Conservation (phyloP, 2,113 vertebrate species). For the Hippoglossus stenolepis region DNA sequence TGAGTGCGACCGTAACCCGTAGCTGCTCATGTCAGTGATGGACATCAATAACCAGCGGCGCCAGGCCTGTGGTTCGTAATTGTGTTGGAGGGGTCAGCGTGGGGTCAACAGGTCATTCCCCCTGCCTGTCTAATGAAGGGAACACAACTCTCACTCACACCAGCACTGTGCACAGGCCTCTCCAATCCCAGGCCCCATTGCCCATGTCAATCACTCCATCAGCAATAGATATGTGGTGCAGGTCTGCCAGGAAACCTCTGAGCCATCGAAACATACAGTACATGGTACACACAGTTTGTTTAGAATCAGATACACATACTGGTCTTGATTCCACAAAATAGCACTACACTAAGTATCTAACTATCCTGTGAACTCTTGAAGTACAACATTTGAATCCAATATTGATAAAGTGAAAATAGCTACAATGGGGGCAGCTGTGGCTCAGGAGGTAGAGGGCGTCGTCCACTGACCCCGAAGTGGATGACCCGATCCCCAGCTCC, state of each 20-base stretch:
- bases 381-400: too few species aligned
- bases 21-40: conserved; percentile 74
- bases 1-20: conserved; percentile 62
- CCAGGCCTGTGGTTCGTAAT: conserved; percentile 77
- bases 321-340: background rate
- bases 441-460: too few species aligned
- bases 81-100: conserved; percentile 81
- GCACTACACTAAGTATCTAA: background rate
- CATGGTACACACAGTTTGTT: conserved; percentile 20
- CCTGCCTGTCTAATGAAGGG: conserved; percentile 81
- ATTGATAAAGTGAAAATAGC: too few species aligned
- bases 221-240: conserved; percentile 56
- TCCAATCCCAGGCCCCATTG: conserved; percentile 84
- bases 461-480: too few species aligned
- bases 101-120: conserved; percentile 81
- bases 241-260: conserved; percentile 10
- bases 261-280: conserved; percentile 30
- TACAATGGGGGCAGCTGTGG: too few species aligned
- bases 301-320: conserved; percentile 4
- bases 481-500: too few species aligned
- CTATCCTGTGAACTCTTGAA: too few species aligned
- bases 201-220: conserved; percentile 77
- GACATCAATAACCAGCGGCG: conserved; percentile 80
- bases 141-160: conserved; percentile 74
- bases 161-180: conserved; percentile 67